phyloP scores from a whole-genome alignment of 2,797 vertebrate genomes.

The Coreius guichenoti region DNA sequence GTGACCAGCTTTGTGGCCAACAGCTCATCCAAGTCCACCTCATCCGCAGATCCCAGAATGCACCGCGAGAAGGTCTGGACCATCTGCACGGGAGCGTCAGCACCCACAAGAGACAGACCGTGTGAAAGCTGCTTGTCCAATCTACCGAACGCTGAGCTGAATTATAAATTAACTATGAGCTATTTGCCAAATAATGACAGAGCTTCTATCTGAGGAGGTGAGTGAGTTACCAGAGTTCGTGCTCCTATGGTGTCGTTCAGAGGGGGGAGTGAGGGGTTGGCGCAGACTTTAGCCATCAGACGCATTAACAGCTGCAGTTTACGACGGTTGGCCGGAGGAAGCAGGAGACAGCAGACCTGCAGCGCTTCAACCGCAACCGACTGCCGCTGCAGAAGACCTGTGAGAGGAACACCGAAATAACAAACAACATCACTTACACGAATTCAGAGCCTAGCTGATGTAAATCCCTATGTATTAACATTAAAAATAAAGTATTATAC shows the following conservation, averaged over 20 bases:
- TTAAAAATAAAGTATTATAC: background rate
- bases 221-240: slow-evolving; percentile 84
- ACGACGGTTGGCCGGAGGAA: slow-evolving; percentile 90
- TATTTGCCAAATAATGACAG: background rate
- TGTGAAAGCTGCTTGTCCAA: background rate
- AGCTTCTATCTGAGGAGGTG: background rate
- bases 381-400: slow-evolving; percentile 85
- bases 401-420: background rate
- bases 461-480: background rate
- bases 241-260: slow-evolving; percentile 87
- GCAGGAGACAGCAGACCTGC: slow-evolving; percentile 88
- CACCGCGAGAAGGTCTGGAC: slow-evolving; percentile 91
- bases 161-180: background rate
- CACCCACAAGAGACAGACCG: background rate
- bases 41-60: slow-evolving; percentile 91
- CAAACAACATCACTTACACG: background rate
- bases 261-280: slow-evolving; percentile 85
- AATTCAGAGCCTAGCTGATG: background rate
- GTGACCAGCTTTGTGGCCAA: slow-evolving; percentile 90
- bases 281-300: slow-evolving; percentile 88
- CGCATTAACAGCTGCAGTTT: slow-evolving; percentile 90
- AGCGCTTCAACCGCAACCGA: slow-evolving; percentile 87
- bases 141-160: background rate
- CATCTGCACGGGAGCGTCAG: slow-evolving; percentile 72
- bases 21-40: slow-evolving; percentile 93